These are phyloP conservation scores for Aleiodes sp. DNA, from an alignment of 1,140 invertebrate species.

Conservation along the genomic window DNA sequence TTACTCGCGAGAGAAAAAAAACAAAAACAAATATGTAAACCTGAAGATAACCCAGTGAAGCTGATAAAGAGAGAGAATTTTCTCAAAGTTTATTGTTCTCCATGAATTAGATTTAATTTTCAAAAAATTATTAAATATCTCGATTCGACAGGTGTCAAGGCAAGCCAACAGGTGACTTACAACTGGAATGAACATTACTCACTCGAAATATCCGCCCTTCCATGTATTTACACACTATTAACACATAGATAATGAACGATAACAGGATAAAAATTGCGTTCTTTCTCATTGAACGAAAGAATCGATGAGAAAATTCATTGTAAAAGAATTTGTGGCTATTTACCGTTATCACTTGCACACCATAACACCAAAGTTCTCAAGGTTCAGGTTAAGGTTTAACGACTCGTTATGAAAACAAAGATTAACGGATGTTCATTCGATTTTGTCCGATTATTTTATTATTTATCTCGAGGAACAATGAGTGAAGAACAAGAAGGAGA, in stretches of 20 bases:
- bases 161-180: background rate
- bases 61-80: too few species aligned
- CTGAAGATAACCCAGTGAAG: too few species aligned
- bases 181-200: background rate
- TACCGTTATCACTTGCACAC: conserved; percentile 3
- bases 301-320: background rate
- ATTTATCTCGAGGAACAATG: too few species aligned
- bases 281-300: background rate
- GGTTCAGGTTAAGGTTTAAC: conserved; percentile 13
- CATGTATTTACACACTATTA: background rate
- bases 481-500: background rate
- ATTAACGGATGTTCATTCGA: background rate
- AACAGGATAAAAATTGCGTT: background rate
- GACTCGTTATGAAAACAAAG: background rate
- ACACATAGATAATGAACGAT: background rate
- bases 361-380: background rate
- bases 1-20: too few species aligned
- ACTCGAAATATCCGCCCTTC: background rate
- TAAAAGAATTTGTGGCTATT: background rate
- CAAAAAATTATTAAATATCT: too few species aligned
- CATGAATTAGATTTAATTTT: too few species aligned
- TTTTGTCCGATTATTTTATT: too few species aligned
- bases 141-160: background rate
- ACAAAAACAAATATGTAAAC: too few species aligned
- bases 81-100: too few species aligned